A percentile compares a stretch with the other conserved stretches of the same genome.
These are phyloP conservation scores for Varecia variegata DNA, from an alignment of 2,797 vertebrate species.

Conservation along the genomic window DNA sequence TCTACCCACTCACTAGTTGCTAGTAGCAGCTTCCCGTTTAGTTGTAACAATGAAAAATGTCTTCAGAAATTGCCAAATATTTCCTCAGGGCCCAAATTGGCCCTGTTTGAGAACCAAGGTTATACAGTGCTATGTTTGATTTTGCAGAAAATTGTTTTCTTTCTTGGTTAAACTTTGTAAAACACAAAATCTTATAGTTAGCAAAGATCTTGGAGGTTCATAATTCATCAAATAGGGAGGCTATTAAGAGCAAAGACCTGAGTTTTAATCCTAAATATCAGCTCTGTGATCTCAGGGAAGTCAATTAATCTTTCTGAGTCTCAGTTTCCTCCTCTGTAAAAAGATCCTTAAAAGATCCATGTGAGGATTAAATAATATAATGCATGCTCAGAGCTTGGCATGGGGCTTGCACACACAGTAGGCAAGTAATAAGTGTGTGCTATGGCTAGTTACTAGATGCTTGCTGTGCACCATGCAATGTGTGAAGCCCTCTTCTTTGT, in stretches of 20 bases:
- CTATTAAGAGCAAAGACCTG: background rate
- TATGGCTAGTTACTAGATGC: background rate
- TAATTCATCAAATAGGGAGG: background rate
- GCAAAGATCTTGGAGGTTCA: background rate
- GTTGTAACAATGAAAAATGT: background rate
- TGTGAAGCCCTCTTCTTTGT: background rate
- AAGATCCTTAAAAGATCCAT: background rate
- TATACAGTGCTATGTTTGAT: background rate
- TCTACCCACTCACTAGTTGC: background rate
- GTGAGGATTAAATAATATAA: background rate
- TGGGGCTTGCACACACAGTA: background rate
- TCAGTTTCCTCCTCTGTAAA: conserved; percentile 1
- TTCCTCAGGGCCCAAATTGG: background rate
- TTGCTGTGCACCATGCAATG: background rate
- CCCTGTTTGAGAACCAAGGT: background rate
- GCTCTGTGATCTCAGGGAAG: background rate
- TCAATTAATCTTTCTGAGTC: background rate
- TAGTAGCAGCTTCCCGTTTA: background rate
- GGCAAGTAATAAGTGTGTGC: background rate
- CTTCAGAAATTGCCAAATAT: background rate
- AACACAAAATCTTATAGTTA: background rate
- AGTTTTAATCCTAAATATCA: background rate
- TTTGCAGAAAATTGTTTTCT: background rate
- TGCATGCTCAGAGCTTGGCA: background rate
- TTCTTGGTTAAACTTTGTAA: background rate